Conservation (phyloP, 2,797 vertebrate genomes). For the Podarcis siculus region DNA sequence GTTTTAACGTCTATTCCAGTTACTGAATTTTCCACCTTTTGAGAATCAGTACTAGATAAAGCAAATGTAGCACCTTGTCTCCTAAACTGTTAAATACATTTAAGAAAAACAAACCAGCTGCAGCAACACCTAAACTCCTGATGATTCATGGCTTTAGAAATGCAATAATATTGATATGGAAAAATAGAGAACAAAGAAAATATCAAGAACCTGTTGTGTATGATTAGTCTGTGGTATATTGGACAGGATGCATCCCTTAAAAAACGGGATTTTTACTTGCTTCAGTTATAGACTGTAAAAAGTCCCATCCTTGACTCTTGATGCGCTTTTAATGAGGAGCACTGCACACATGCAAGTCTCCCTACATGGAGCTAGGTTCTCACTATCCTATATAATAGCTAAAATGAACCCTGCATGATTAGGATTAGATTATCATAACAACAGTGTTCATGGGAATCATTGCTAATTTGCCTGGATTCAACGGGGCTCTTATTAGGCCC, state of each 20-base stretch:
- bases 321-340: neutral
- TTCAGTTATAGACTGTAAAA: neutral
- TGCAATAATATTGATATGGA: neutral
- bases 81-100: constrained; percentile 13
- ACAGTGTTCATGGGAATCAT: neutral
- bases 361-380: neutral
- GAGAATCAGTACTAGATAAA: constrained; percentile 4
- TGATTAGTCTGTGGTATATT: neutral
- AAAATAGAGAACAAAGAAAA: constrained; percentile 23
- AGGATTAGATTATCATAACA: neutral
- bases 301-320: neutral
- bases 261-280: neutral
- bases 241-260: constrained; percentile 14
- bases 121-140: neutral
- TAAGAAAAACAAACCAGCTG: constrained; percentile 7
- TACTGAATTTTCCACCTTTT: constrained; percentile 22
- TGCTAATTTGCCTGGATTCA: neutral
- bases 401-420: neutral
- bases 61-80: neutral
- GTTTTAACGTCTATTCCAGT: constrained; percentile 30
- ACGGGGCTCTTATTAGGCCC: no score
- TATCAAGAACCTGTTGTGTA: neutral
- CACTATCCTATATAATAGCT: neutral
- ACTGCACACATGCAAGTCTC: neutral
- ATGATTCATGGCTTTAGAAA: constrained; percentile 13